phyloP scores from a whole-genome alignment of 2,888 invertebrate species.

The Biston stratarius region DNA sequence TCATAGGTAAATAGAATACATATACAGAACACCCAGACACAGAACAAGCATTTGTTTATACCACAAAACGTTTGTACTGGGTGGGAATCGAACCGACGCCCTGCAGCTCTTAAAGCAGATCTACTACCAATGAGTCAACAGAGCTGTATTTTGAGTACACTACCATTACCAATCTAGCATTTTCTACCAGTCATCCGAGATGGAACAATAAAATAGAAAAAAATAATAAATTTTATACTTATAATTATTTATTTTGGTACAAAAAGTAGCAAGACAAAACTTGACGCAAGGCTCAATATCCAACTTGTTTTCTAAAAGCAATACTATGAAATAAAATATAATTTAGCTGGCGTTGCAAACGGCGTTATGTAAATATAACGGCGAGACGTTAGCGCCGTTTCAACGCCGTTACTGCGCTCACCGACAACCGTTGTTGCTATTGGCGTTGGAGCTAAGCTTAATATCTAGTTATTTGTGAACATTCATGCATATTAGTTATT shows the following conservation, averaged over 20 bases:
- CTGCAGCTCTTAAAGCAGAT: too few species aligned
- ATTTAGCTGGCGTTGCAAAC: constrained; percentile 11
- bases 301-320: constrained; percentile 15
- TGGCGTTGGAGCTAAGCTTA: constrained; percentile 4
- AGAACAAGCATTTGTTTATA: too few species aligned
- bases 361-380: constrained; percentile 22
- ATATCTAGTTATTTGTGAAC: neutral
- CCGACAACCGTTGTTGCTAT: constrained; percentile 6
- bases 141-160: too few species aligned
- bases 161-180: too few species aligned
- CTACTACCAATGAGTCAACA: too few species aligned
- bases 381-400: constrained; percentile 8
- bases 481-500: neutral
- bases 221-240: neutral
- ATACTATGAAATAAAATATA: constrained; percentile 17
- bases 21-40: too few species aligned
- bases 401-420: constrained; percentile 9
- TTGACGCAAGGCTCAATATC: constrained; percentile 8
- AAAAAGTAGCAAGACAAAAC: neutral
- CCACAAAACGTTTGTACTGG: too few species aligned
- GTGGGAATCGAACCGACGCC: too few species aligned
- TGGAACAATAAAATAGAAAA: neutral
- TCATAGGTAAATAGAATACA: too few species aligned
- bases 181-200: too few species aligned
- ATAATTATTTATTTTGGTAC: neutral